These are phyloP conservation scores for Adelges cooleyi DNA, from an alignment of 1,140 invertebrate species.

Conservation along the genomic window DNA sequence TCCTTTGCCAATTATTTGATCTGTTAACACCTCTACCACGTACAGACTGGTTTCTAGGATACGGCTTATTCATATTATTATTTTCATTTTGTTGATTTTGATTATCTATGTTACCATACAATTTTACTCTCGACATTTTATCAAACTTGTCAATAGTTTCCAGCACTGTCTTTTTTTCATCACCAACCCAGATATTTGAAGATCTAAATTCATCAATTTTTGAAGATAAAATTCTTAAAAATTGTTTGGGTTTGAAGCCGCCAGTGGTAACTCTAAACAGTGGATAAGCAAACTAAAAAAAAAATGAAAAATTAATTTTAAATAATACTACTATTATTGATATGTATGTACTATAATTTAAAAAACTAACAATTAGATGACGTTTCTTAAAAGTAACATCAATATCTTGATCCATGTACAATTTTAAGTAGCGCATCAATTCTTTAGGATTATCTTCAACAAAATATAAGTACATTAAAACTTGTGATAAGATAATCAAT, in stretches of 20 bases:
- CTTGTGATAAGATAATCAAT: slow-evolving; percentile 4
- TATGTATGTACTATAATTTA: not conserved
- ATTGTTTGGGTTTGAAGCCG: not conserved
- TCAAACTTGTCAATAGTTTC: not conserved
- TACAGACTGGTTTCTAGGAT: too few species aligned
- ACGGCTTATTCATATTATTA: too few species aligned
- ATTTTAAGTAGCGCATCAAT: not conserved
- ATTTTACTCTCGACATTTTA: not conserved
- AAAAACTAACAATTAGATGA: slow-evolving; percentile 15
- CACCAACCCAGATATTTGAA: not conserved
- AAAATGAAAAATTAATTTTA: not conserved
- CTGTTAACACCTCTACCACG: too few species aligned
- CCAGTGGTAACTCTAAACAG: not conserved
- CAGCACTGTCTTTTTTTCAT: not conserved
- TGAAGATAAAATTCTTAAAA: not conserved
- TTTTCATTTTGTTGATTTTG: too few species aligned
- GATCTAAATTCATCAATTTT: not conserved
- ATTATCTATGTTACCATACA: not conserved
- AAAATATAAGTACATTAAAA: not conserved
- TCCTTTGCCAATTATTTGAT: too few species aligned
- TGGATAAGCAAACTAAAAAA: slow-evolving; percentile 1
- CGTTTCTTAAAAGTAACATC: slow-evolving; percentile 7
- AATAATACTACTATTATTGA: not conserved
- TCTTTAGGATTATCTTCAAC: slow-evolving; percentile 1
- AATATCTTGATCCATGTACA: slow-evolving; percentile 11